A percentile compares a stretch with the other conserved stretches of the same genome.
Conservation (phyloP, 1,140 invertebrate species). For the Hyphantria cunea region DNA sequence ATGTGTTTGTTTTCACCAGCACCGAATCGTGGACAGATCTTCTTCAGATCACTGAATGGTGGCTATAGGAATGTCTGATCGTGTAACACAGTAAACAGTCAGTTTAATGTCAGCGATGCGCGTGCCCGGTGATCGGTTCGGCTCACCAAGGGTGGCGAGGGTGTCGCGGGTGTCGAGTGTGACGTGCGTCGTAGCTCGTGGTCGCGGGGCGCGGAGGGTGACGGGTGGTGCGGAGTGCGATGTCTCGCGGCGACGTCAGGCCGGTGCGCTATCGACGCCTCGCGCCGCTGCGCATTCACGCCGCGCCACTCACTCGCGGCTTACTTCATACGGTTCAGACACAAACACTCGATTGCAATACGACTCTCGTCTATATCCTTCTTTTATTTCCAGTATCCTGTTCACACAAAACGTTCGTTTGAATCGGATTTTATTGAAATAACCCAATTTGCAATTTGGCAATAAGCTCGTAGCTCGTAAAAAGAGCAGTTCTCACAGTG, state of each 20-base stretch:
- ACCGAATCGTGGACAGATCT: slow-evolving; percentile 36
- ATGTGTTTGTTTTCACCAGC: slow-evolving; percentile 76
- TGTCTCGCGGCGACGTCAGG: slow-evolving; percentile 64
- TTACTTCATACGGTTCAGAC: slow-evolving; percentile 55
- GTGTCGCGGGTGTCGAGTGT: slow-evolving; percentile 44
- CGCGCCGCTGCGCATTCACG: slow-evolving; percentile 43
- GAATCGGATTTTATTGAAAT: slow-evolving; percentile 46
- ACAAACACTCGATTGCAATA: slow-evolving; percentile 64
- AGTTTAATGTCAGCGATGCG: slow-evolving; percentile 39
- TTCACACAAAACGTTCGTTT: slow-evolving; percentile 49
- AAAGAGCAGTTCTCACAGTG: slow-evolving; percentile 20
- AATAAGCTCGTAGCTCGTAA: slow-evolving; percentile 30
- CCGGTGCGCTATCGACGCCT: slow-evolving; percentile 72
- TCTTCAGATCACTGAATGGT: slow-evolving; percentile 37
- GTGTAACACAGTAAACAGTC: slow-evolving; percentile 41
- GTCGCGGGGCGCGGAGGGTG: slow-evolving; percentile 35
- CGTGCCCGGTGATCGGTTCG: slow-evolving; percentile 36
- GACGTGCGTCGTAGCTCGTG: slow-evolving; percentile 45
- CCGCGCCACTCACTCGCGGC: slow-evolving; percentile 38
- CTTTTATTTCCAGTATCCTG: slow-evolving; percentile 52
- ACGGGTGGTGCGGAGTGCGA: slow-evolving; percentile 51
- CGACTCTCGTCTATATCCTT: slow-evolving; percentile 46
- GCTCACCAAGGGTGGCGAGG: slow-evolving; percentile 48
- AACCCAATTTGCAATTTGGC: slow-evolving; percentile 34
- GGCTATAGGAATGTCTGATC: slow-evolving; percentile 18